Evolutionary conservation across 2,113 vertebrate species (phyloP).

Genomic region (Nicator chloris): DNA sequence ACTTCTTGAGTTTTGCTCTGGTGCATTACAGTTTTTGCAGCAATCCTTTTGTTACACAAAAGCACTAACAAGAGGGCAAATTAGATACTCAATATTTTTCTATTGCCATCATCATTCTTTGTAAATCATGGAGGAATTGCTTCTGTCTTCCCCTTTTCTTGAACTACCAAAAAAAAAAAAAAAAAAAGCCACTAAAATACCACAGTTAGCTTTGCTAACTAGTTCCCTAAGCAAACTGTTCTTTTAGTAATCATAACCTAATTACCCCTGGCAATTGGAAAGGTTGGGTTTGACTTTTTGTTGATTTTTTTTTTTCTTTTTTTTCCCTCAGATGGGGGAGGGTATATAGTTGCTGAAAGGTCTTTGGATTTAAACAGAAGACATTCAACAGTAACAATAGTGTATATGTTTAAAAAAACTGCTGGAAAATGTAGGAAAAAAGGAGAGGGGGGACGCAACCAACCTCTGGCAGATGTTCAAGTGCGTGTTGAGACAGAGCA

Average conservation of each 20-base stretch:
- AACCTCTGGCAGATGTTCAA: slow-evolving; percentile 56
- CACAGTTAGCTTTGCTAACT: slow-evolving; percentile 61
- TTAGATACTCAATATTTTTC: slow-evolving; percentile 16
- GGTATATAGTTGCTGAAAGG: not conserved
- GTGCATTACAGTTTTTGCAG: not conserved
- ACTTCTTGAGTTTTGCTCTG: not conserved
- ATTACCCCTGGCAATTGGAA: slow-evolving; percentile 52
- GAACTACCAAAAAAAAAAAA: not conserved
- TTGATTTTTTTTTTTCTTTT: not conserved
- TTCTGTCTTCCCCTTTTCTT: slow-evolving; percentile 5
- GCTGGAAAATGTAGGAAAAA: not conserved
- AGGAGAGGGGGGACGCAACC: not conserved
- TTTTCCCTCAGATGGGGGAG: not conserved
- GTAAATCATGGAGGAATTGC: slow-evolving; percentile 51
- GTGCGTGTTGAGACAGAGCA: slow-evolving; percentile 56
- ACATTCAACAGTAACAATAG: slow-evolving; percentile 5
- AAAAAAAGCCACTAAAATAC: slow-evolving; percentile 26
- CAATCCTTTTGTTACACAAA: not conserved
- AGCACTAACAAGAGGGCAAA: slow-evolving; percentile 22
- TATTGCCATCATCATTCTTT: slow-evolving; percentile 39
- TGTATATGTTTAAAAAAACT: not conserved
- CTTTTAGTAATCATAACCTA: slow-evolving; percentile 57
- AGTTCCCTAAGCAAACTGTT: slow-evolving; percentile 56
- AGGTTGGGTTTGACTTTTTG: not conserved
- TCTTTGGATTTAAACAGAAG: not conserved